A percentile compares a stretch with the other conserved stretches of the same genome.
Conservation (phyloP, 2,797 vertebrate species). For the Argyrosomus regius region DNA sequence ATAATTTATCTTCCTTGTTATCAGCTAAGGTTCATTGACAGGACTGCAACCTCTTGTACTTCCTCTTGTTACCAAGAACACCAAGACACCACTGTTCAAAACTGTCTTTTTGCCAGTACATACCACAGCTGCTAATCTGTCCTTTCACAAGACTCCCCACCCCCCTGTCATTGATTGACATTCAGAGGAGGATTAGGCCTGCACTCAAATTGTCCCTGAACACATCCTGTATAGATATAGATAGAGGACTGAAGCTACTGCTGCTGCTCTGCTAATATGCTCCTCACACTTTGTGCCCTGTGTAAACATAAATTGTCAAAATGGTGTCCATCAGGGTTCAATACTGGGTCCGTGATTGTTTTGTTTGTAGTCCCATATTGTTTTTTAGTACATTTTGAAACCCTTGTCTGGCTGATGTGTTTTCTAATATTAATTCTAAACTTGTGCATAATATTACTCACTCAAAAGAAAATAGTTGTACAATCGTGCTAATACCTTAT, state of each 20-base stretch:
- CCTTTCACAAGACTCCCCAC: not conserved
- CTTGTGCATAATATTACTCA: too few species aligned
- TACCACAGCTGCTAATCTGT: constrained; percentile 19
- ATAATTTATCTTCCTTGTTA: not conserved
- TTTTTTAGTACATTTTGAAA: not conserved
- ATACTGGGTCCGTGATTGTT: not conserved
- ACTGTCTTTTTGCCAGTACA: not conserved
- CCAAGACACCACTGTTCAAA: constrained; percentile 17
- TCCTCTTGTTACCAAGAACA: constrained; percentile 25
- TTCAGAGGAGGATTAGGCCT: not conserved
- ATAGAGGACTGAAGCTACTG: not conserved
- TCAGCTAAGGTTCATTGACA: constrained; percentile 3
- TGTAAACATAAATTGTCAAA: not conserved
- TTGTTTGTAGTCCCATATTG: not conserved
- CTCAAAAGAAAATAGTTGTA: not conserved
- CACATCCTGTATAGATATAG: not conserved
- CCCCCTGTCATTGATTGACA: constrained; percentile 5
- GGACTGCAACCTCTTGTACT: not conserved
- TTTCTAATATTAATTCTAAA: not conserved
- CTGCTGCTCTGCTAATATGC: not conserved
- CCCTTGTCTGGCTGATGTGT: not conserved
- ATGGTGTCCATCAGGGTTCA: constrained; percentile 20
- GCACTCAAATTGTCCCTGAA: not conserved
- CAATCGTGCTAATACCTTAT: not conserved
- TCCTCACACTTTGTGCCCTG: not conserved